Evolutionary conservation across 2,888 invertebrate genomes (phyloP), one percentile per base, ranked within the genome.

Genomic region (Lasioglossum marginatum): DNA sequence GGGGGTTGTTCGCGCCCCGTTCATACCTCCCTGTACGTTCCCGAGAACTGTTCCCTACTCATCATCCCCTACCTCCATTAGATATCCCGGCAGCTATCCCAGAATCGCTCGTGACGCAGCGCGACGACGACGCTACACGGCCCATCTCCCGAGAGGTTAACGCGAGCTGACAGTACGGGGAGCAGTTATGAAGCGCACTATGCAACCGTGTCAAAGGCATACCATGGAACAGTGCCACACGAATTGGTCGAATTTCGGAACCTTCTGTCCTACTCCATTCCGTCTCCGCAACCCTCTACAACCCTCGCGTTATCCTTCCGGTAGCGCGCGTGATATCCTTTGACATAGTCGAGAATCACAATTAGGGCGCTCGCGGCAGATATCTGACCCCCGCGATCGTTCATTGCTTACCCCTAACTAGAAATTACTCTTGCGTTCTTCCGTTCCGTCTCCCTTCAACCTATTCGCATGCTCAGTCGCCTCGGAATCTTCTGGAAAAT

Each of bases 101-200:
- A 60, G 83, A 86, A 82, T 87, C 77, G 75, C 86, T 3, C 60
- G 86, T 66, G 79, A 79, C n/a, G n/a, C 79, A 79, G 74, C 43
- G 34, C 82, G 86, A 79, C 82, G 86, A 79, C 82, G 82, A 82
- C 83, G 87, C 85, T 85, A 74, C 71, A 75, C 78, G 75, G 82
- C 70, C 76, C 81, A 72, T 80, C 68, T 76, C 82, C 72, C 76
- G 45, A 45, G 82, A 80, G 87, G 80, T 87, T 90, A 90, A 82
- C 80, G 45, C 71, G 83, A 86, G 52, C 84, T 79, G 86, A 86
- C 83, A 80, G 68, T 74, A 82, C 66, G 34, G 31, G 78, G 72
- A 83, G 81, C 70, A 71, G 79, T 79, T 87, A 82, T 77, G 73
- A 71, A 72, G 83, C 81, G 66, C 77, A 66, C 57, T 23, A 80